Evolutionary conservation across 2,797 vertebrate species (phyloP), one percentile per base, ranked within the genome.

Genomic region (Alcedo quadribrachys): DNA sequence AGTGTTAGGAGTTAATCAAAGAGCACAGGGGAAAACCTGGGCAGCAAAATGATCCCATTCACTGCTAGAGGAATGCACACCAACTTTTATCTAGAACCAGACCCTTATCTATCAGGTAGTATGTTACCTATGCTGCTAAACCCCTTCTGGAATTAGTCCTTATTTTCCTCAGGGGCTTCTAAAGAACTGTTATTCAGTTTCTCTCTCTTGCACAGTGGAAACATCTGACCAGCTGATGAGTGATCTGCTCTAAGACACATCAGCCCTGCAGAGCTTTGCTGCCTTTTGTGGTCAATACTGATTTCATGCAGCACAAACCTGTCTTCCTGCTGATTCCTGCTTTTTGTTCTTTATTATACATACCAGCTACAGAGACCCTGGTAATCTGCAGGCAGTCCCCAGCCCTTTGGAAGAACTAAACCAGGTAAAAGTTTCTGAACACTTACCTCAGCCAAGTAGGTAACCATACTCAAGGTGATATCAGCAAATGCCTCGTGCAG

Each of bases 401-500:
- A 85, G 30, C 35, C 55, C 24, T 84, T 73, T 27, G 57, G 69
- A 63, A 63, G 30, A 81, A 13, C 25, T 73, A 88, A 88, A 66
- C 30, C 8, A 61, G 25, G 33, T 46, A 61, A 25, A 65, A 12
- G 12, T 32, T 51, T 79, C 16, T 54, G 65, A 79, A 92, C 84
- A 92, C 96, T 97, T 88, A 99, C 99, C 98, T 99, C 99, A 66
- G 99, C 98, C 98, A 99, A 98, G 90, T 99, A 99, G 2, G 99
- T 99, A 88, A 99, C 98, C 98, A 99, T 99, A 94, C 97, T 99
- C 94, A 99, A 98, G 24, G 99, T 99, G 79, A 98, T 98, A 91
- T 99, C 98, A 11, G 98, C 96, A 88, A 99, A 99, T 15, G 99
- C 99, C 96, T 99, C 99, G 25, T 99, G 99, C 73, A 99, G 98